These are phyloP conservation scores for Sminthopsis crassicaudata DNA, from an alignment of 2,113 vertebrate genomes.

Conservation along the genomic window DNA sequence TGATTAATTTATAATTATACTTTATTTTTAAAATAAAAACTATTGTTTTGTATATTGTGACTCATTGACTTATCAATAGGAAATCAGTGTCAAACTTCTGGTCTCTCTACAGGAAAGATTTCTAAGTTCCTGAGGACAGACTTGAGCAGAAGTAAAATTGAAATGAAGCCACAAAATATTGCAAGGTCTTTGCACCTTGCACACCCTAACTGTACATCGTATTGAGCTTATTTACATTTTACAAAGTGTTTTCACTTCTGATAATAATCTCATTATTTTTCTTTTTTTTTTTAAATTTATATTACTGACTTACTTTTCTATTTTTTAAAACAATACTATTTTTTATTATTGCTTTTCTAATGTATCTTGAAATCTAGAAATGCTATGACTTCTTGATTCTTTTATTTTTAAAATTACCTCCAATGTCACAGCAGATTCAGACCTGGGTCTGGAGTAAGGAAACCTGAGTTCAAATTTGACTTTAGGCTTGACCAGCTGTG, in stretches of 20 bases:
- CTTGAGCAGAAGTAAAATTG: neutral
- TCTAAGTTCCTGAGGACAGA: neutral
- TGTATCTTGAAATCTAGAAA: no score
- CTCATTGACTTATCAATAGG: neutral
- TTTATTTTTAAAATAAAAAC: neutral
- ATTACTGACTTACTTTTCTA: no score
- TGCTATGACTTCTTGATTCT: neutral
- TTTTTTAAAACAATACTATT: no score
- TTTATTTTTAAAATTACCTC: neutral
- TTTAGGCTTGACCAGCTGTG: no score
- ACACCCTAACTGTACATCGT: neutral
- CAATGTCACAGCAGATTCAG: no score
- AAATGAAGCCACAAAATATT: neutral
- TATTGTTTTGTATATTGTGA: neutral
- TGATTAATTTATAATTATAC: no score
- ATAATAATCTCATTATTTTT: neutral
- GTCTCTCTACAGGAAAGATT: neutral
- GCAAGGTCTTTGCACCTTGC: neutral
- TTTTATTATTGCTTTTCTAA: no score
- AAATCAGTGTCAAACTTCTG: neutral
- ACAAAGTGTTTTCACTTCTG: neutral
- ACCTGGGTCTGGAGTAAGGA: no score
- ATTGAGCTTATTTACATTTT: neutral
- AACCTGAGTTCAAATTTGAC: no score
- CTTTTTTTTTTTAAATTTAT: no score